Conservation (phyloP, 2,797 vertebrate genomes). For the Hemibagrus guttatus region DNA sequence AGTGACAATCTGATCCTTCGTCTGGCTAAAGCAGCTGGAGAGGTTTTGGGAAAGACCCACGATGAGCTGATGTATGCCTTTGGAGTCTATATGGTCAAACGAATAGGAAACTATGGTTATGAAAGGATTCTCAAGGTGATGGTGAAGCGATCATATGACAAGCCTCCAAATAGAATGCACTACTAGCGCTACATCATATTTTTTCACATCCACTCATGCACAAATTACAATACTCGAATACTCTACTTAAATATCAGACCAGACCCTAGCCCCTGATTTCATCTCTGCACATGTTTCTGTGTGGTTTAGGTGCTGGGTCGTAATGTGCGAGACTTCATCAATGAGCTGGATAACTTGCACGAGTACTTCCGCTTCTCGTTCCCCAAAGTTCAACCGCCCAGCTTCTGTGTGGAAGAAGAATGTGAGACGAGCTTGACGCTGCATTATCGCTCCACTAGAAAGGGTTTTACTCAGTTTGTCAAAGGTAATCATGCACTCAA, state of each 20-base stretch:
- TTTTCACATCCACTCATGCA: not conserved
- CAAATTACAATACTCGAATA: not conserved
- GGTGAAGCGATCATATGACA: not conserved
- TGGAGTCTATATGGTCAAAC: conserved; percentile 80
- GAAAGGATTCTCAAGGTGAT: conserved; percentile 77
- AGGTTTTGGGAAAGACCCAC: conserved; percentile 77
- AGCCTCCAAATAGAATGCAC: not conserved
- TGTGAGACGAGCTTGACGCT: conserved; percentile 77
- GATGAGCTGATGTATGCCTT: conserved; percentile 81
- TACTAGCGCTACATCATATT: not conserved
- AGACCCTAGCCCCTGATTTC: not conserved
- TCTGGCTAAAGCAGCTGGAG: conserved; percentile 76
- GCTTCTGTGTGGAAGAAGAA: conserved; percentile 80
- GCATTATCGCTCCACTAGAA: conserved; percentile 76
- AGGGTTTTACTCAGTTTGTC: conserved; percentile 79
- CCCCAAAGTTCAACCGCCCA: conserved; percentile 78
- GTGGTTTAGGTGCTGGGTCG: conserved; percentile 70
- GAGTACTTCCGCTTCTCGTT: conserved; percentile 81
- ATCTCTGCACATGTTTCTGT: not conserved
- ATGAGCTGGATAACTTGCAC: conserved; percentile 77
- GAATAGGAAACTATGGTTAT: conserved; percentile 78
- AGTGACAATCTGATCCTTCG: conserved; percentile 77
- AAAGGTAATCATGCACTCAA: conserved; percentile 66
- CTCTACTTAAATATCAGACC: not conserved
- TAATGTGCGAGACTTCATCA: conserved; percentile 80